Evolutionary conservation across 2,888 invertebrate genomes (phyloP).

Genomic region (Tenthredo amoena): DNA sequence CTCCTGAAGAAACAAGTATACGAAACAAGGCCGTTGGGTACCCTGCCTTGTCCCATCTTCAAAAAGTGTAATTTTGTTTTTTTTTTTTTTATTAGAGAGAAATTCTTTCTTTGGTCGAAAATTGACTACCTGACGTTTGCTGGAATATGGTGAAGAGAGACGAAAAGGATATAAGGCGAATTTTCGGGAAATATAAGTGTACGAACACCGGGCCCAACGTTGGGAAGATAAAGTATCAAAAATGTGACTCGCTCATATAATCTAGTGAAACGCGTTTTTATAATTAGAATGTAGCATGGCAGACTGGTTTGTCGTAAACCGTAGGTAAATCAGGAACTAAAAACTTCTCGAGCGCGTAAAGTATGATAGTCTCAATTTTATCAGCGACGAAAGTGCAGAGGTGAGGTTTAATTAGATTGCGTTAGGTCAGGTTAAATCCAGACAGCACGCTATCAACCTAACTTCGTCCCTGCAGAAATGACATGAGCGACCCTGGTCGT

Average conservation of each 20-base stretch:
- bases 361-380: constrained; percentile 35
- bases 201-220: background rate
- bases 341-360: constrained; percentile 25
- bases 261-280: constrained; percentile 22
- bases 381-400: constrained; percentile 20
- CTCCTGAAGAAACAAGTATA: background rate
- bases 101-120: background rate
- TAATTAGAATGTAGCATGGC: constrained; percentile 15
- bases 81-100: background rate
- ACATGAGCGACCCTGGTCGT: background rate
- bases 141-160: background rate
- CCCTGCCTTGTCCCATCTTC: background rate
- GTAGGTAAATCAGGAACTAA: constrained; percentile 26
- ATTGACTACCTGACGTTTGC: background rate
- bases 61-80: background rate
- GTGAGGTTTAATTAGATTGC: constrained; percentile 11
- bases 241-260: background rate
- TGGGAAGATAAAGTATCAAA: background rate
- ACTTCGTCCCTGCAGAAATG: constrained; percentile 17
- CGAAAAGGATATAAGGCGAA: background rate
- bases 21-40: background rate
- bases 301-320: constrained; percentile 23
- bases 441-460: background rate
- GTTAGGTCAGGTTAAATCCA: constrained; percentile 11
- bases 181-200: background rate